A percentile compares a stretch with the other conserved stretches of the same genome.
Evolutionary conservation across 2,888 invertebrate species (phyloP).

Genomic region (Dolichomitus sp.): DNA sequence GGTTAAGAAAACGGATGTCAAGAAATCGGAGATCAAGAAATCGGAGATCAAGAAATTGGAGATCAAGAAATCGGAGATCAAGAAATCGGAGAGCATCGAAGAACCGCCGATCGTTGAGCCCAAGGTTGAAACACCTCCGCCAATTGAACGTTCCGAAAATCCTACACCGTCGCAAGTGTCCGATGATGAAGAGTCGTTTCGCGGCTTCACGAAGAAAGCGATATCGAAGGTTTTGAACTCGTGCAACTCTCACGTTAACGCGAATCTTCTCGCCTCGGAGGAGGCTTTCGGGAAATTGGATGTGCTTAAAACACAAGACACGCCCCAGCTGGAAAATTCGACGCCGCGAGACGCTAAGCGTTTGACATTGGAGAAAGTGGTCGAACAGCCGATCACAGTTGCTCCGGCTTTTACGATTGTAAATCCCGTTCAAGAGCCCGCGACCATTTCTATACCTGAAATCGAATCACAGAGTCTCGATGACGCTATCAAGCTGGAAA

Average conservation of each 20-base stretch:
- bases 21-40: constrained; percentile 5
- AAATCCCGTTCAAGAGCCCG: constrained; percentile 27
- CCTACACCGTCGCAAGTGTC: constrained; percentile 84
- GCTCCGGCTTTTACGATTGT: constrained; percentile 27
- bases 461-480: constrained; percentile 30
- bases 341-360: constrained; percentile 46
- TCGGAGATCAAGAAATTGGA: constrained; percentile 13
- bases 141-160: constrained; percentile 54
- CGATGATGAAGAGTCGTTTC: constrained; percentile 87
- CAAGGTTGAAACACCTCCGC: constrained; percentile 52
- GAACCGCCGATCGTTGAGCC: constrained; percentile 42
- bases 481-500: constrained; percentile 55
- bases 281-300: constrained; percentile 69
- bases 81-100: constrained; percentile 21
- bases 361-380: constrained; percentile 16
- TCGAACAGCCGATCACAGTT: constrained; percentile 7
- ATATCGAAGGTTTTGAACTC: constrained; percentile 79
- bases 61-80: background rate
- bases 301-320: constrained; percentile 58
- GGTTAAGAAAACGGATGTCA: background rate
- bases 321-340: constrained; percentile 46
- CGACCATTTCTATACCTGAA: constrained; percentile 26
- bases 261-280: constrained; percentile 75
- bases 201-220: constrained; percentile 84
- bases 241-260: constrained; percentile 76